Base-by-base conservation (phyloP, 2,888 invertebrate species). In the Folsomia manolachei region DNA sequence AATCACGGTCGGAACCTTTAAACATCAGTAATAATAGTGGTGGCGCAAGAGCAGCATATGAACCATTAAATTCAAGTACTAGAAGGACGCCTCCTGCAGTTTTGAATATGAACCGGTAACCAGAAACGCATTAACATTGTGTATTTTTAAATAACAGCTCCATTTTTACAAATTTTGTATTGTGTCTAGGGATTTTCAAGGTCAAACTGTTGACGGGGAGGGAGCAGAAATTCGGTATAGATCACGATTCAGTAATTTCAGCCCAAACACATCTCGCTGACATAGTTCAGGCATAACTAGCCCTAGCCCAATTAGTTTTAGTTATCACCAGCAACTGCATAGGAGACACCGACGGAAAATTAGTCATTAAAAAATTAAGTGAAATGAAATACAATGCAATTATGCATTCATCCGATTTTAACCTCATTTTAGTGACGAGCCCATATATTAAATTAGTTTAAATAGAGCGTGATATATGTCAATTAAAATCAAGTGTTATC, bases 1-100 rank as follows among this genome's bases (percentile, higher is more conserved):
- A 71, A 21, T 75, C 76, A 11, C 63, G 75, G 11, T 76, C 78
- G 11, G 78, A 78, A 56, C 75, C 78, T 1, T 52, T 69, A 23
- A 75, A 63, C 56, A 73, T 72, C 24, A 74, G 70, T 60, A n/a
- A n/a, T n/a, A n/a, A n/a, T n/a, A n/a, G n/a, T n/a, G n/a, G n/a
- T n/a, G 39, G 39, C 39, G 14, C 7, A 4, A 51, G 71, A 27
- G 70, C 51, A 2, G 51, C 74, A 4, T 76, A 69, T 61, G 74
- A 74, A n/a, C 69, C 69, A 25, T 66, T 74, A 23, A 74, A 71
- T 56, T 56, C n/a, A n/a, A n/a, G n/a, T n/a, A n/a, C n/a, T n/a
- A 39, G 75, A 27, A 24, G 74, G 62, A 74, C 76, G 0, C 74
- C 77, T 18, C 78, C 78, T 21, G 71, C 39, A 39, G 39, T 39